These are phyloP conservation scores for Falcaria lacertinaria DNA, from an alignment of 2,888 invertebrate genomes.

Conservation along the genomic window DNA sequence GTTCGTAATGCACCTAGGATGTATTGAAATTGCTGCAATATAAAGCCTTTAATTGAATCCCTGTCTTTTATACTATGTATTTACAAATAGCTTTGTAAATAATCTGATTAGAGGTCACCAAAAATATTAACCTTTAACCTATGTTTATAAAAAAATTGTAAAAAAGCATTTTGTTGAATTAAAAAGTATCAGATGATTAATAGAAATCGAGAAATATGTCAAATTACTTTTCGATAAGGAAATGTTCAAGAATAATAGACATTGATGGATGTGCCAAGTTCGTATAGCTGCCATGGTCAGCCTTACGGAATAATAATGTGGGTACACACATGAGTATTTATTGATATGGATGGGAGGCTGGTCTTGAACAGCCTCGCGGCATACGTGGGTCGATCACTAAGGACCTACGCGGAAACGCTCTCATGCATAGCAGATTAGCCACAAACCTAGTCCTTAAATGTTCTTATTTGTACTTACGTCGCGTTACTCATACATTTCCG, in stretches of 20 bases:
- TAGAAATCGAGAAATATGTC: constrained; percentile 8
- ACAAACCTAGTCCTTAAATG: constrained; percentile 27
- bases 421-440: constrained; percentile 42
- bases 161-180: too few species aligned
- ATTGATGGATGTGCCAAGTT: constrained; percentile 31
- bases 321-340: constrained; percentile 17
- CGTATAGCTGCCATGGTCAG: constrained; percentile 36
- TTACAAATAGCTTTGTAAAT: too few species aligned
- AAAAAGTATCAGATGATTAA: too few species aligned
- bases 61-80: too few species aligned
- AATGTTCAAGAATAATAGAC: constrained; percentile 20
- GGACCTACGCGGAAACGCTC: constrained; percentile 64
- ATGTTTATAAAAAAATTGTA: too few species aligned
- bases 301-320: constrained; percentile 62
- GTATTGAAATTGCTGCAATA: too few species aligned
- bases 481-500: constrained; percentile 25
- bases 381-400: constrained; percentile 69
- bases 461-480: constrained; percentile 26
- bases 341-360: constrained; percentile 14
- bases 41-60: too few species aligned
- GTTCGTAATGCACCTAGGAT: too few species aligned
- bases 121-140: too few species aligned
- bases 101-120: too few species aligned
- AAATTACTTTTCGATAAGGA: constrained; percentile 30
- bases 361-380: constrained; percentile 54